Conservation (phyloP, 2,888 invertebrate genomes). For the Leptopilina drosophilae region DNA sequence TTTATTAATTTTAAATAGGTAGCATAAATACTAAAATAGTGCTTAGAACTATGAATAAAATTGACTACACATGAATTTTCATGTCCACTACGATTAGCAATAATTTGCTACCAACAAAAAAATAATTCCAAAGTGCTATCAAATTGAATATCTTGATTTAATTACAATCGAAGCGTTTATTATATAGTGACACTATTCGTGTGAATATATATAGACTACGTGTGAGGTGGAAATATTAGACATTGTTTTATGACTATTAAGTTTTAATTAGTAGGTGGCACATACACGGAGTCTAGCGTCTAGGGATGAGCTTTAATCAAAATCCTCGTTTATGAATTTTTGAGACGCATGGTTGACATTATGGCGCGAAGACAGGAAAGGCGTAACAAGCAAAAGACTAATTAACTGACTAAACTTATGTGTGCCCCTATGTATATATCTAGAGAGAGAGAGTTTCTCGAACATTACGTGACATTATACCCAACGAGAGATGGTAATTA, state of each 20-base stretch:
- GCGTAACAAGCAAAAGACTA: constrained; percentile 27
- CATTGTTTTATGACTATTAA: constrained; percentile 3
- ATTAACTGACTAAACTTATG: constrained; percentile 31
- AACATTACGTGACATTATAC: constrained; percentile 56
- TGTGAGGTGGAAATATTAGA: neutral
- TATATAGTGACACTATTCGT: neutral
- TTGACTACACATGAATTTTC: no score
- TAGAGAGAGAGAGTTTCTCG: constrained; percentile 3
- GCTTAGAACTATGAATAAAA: no score
- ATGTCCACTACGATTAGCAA: no score
- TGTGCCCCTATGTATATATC: neutral
- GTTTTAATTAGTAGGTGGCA: neutral
- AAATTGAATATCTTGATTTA: no score
- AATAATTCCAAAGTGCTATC: no score
- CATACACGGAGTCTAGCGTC: neutral
- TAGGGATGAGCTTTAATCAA: neutral
- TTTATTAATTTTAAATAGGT: no score
- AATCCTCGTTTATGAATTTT: neutral
- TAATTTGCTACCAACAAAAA: no score
- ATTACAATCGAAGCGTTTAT: no score
- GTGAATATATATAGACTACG: neutral
- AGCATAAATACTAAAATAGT: no score
- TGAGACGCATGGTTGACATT: neutral
- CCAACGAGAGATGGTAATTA: constrained; percentile 59
- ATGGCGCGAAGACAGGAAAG: neutral